Conservation (phyloP, 53 echinoderm and acorn worm genomes). For the Stichopus horrens region DNA sequence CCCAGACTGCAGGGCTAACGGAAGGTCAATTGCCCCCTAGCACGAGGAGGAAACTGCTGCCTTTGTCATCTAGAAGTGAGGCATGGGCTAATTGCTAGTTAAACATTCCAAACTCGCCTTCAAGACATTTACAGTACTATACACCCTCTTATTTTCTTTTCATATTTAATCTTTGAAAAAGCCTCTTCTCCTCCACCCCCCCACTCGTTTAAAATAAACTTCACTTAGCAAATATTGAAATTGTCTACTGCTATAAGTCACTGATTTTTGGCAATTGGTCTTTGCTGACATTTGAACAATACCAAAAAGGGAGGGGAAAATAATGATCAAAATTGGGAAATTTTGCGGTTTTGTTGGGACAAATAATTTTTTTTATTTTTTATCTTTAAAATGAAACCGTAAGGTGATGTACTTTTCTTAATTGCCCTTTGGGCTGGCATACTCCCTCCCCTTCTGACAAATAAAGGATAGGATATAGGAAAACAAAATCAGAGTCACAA, state of each 20-base stretch:
- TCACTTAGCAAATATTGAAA: constrained; percentile 27
- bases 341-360: background rate
- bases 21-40: constrained; percentile 11
- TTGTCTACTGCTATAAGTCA: background rate
- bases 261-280: background rate
- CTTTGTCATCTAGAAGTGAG: constrained; percentile 9
- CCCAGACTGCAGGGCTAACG: constrained; percentile 23
- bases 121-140: constrained; percentile 12
- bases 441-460: background rate
- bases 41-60: background rate
- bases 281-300: background rate
- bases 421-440: background rate
- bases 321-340: background rate
- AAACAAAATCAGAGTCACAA: background rate
- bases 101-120: constrained; percentile 27
- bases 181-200: background rate
- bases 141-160: constrained; percentile 24
- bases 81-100: constrained; percentile 27
- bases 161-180: background rate
- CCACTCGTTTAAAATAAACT: constrained; percentile 2
- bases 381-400: background rate
- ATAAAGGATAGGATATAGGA: background rate
- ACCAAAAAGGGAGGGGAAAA: background rate
- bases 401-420: background rate
- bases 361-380: too few species aligned